Percentiles rank a stretch among this genome's conserved stretches.
Conservation (phyloP, 2,888 invertebrate species). For the Resseliella maxima region DNA sequence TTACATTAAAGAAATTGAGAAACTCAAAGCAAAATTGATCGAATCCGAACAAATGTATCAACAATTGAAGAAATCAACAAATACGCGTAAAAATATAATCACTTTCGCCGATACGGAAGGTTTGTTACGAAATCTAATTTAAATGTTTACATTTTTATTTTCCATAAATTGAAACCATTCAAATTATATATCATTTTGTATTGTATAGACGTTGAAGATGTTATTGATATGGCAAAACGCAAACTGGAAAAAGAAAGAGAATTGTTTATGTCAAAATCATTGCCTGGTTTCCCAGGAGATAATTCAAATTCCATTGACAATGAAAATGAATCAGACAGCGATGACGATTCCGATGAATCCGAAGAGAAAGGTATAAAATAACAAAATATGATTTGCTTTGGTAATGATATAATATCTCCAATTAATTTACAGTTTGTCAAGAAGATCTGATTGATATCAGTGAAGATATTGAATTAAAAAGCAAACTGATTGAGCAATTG, state of each 20-base stretch:
- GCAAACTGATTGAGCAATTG: constrained; percentile 91
- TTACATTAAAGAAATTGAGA: constrained; percentile 92
- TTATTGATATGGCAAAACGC: constrained; percentile 82
- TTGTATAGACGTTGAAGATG: constrained; percentile 66
- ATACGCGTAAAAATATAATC: constrained; percentile 58
- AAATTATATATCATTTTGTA: background rate
- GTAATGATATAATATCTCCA: background rate
- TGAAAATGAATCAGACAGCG: constrained; percentile 72
- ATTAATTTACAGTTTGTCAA: constrained; percentile 65
- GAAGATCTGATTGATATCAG: constrained; percentile 90
- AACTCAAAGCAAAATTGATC: constrained; percentile 85
- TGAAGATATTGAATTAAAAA: constrained; percentile 94
- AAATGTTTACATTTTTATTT: background rate
- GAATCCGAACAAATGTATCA: constrained; percentile 87
- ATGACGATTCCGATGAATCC: constrained; percentile 73
- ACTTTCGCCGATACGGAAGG: constrained; percentile 59
- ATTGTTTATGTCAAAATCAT: constrained; percentile 65
- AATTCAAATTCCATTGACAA: constrained; percentile 71
- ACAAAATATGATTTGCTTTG: background rate
- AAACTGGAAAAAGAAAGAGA: constrained; percentile 79
- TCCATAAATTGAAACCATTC: background rate
- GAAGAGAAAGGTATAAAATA: constrained; percentile 70
- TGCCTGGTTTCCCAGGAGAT: constrained; percentile 66
- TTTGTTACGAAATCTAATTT: constrained; percentile 60
- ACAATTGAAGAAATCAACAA: constrained; percentile 71